phyloP scores from a whole-genome alignment of 2,888 invertebrate genomes.

The Eristalis pertinax region DNA sequence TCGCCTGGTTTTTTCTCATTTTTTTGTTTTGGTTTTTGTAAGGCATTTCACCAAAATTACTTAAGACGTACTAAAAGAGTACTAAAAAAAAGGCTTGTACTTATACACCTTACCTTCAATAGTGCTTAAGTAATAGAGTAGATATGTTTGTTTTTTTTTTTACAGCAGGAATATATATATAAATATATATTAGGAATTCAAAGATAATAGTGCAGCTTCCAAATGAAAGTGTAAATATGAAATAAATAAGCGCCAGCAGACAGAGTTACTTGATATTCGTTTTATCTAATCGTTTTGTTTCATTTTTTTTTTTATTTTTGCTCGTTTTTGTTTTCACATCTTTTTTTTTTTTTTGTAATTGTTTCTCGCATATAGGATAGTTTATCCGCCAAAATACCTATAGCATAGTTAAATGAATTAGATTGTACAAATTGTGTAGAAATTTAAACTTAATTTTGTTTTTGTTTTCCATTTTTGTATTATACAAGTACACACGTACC shows the following conservation, averaged over 20 bases:
- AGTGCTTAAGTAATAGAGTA: neutral
- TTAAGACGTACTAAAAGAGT: constrained; percentile 17
- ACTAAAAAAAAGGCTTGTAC: constrained; percentile 46
- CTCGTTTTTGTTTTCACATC: neutral
- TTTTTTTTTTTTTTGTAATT: constrained; percentile 18
- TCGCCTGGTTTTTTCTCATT: neutral
- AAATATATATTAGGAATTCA: neutral
- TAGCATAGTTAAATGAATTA: constrained; percentile 27
- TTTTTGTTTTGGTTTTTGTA: neutral
- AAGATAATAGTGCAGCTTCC: neutral
- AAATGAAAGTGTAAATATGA: constrained; percentile 27
- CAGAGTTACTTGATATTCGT: neutral
- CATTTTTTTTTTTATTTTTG: constrained; percentile 18
- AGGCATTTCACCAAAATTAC: constrained; percentile 15
- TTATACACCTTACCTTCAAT: constrained; percentile 26
- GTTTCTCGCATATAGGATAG: neutral
- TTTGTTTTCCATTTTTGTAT: constrained; percentile 20
- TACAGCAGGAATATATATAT: neutral
- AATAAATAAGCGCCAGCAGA: neutral
- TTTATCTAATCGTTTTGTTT: neutral
- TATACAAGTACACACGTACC: neutral
- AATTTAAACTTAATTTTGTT: constrained; percentile 19
- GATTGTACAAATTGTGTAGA: constrained; percentile 52
- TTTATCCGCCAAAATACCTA: constrained; percentile 16
- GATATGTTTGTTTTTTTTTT: neutral